Evolutionary conservation across 1,140 invertebrate genomes (phyloP).

Genomic region (Globodera ellingtonae): DNA sequence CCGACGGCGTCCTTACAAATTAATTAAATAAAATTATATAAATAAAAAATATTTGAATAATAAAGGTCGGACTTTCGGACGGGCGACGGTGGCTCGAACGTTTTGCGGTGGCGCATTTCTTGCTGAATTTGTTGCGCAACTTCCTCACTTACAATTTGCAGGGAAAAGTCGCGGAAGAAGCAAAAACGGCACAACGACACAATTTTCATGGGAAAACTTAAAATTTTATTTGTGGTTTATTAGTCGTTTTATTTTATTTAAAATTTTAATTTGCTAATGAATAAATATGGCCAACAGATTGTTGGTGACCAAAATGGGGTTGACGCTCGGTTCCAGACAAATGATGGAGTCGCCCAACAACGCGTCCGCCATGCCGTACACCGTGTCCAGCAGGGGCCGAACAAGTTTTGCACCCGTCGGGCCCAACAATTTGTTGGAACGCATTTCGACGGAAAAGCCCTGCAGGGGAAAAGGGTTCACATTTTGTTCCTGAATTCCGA

Average conservation of each 20-base stretch:
- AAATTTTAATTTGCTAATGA: neutral
- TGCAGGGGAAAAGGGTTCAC: slow-evolving; percentile 5
- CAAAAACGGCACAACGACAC: slow-evolving; percentile 51
- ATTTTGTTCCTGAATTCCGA: neutral
- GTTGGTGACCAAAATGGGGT: slow-evolving; percentile 54
- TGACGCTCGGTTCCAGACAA: slow-evolving; percentile 50
- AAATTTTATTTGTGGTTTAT: neutral
- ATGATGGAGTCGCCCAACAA: slow-evolving; percentile 47
- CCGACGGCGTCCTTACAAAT: slow-evolving; percentile 34
- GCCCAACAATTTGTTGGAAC: slow-evolving; percentile 47
- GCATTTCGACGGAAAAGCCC: slow-evolving; percentile 47
- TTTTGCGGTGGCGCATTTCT: slow-evolving; percentile 60
- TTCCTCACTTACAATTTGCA: slow-evolving; percentile 64
- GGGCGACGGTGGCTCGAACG: slow-evolving; percentile 56
- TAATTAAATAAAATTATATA: neutral
- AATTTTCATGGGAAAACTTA: slow-evolving; percentile 52
- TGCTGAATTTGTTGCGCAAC: slow-evolving; percentile 64
- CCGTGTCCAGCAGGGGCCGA: slow-evolving; percentile 48
- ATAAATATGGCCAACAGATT: slow-evolving; percentile 33
- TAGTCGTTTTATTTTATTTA: neutral
- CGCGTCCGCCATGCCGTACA: slow-evolving; percentile 48
- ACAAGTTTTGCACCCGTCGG: slow-evolving; percentile 41
- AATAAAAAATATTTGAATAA: neutral
- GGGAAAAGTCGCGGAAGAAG: slow-evolving; percentile 47
- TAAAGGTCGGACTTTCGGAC: slow-evolving; percentile 31